A percentile compares a stretch with the other conserved stretches of the same genome.
phyloP scores from a whole-genome alignment of 2,797 vertebrate species.

The Parambassis ranga region DNA sequence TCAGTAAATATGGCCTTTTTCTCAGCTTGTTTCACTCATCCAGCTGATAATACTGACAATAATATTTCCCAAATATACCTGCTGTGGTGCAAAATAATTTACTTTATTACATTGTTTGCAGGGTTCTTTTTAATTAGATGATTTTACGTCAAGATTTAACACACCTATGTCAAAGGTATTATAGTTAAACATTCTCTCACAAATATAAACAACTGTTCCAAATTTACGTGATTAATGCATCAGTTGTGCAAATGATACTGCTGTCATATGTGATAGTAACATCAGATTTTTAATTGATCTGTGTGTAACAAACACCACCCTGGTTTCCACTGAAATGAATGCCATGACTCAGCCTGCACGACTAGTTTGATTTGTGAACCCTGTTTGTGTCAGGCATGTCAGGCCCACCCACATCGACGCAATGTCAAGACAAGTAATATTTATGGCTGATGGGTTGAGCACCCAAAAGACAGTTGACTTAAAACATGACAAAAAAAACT shows the following conservation, averaged over 20 bases:
- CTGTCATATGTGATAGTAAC: slow-evolving; percentile 14
- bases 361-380: slow-evolving; percentile 65
- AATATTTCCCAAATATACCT: no score
- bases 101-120: no score
- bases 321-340: slow-evolving; percentile 34
- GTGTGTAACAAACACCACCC: slow-evolving; percentile 12
- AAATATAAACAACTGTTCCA: no score
- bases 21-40: no score
- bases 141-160: no score
- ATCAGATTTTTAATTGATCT: slow-evolving; percentile 26
- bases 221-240: no score
- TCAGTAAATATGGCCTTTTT: no score
- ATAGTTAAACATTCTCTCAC: no score
- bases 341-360: slow-evolving; percentile 23
- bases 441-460: slow-evolving; percentile 53
- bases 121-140: no score
- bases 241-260: background rate
- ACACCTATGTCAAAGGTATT: no score
- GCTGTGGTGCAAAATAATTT: no score
- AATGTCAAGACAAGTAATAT: slow-evolving; percentile 65
- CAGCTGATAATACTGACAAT: no score
- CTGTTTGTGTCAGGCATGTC: slow-evolving; percentile 44
- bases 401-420: slow-evolving; percentile 70
- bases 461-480: slow-evolving; percentile 40
- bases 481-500: slow-evolving; percentile 5